These are phyloP conservation scores for Clupea harengus DNA, from an alignment of 2,113 vertebrate genomes.

Conservation along the genomic window DNA sequence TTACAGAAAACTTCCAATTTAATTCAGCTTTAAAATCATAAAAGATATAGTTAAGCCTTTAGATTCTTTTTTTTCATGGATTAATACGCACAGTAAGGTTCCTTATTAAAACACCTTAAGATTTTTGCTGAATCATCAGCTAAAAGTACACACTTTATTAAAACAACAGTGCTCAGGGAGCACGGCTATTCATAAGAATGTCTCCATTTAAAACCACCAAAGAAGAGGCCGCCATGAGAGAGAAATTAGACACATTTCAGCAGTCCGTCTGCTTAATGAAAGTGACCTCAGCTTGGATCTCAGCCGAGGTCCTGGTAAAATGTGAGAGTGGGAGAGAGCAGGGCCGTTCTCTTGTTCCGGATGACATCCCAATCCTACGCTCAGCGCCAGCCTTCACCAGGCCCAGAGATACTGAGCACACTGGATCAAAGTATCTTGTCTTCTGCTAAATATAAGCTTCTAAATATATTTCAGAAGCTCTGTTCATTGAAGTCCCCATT, in stretches of 20 bases:
- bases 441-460: slow-evolving; percentile 23
- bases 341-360: neutral
- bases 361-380: slow-evolving; percentile 1
- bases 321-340: neutral
- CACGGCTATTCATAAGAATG: neutral
- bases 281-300: neutral
- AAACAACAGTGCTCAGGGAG: neutral
- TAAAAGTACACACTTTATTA: neutral
- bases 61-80: neutral
- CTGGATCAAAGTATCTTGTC: slow-evolving; percentile 3
- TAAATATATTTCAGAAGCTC: slow-evolving; percentile 57
- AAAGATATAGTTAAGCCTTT: neutral
- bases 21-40: neutral
- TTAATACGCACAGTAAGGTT: neutral
- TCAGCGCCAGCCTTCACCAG: neutral
- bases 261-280: neutral
- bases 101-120: neutral
- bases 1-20: neutral
- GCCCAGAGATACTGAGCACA: neutral
- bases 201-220: neutral
- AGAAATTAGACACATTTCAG: neutral
- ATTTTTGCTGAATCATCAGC: neutral
- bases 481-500: slow-evolving; percentile 45
- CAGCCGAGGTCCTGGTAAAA: neutral
- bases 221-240: neutral